These are phyloP conservation scores for Miichthys miiuy DNA, from an alignment of 2,797 vertebrate genomes.

Conservation along the genomic window DNA sequence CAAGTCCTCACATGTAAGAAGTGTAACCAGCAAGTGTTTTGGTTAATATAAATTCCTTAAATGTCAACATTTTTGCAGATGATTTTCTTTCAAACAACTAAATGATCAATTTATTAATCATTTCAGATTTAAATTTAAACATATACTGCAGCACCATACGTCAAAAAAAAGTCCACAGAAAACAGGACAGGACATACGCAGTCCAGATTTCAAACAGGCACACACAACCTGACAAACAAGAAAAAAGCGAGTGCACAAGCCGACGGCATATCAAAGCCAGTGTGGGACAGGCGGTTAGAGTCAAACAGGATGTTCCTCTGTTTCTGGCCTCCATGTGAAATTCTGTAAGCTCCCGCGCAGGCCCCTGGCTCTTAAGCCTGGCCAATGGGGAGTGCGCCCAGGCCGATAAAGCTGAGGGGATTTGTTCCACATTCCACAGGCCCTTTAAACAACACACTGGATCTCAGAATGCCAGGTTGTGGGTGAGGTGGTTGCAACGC, in stretches of 20 bases:
- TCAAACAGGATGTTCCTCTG: constrained; percentile 86
- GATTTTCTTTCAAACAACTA: background rate
- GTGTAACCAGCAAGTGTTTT: background rate
- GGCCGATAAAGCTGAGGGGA: constrained; percentile 84
- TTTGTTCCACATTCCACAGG: constrained; percentile 88
- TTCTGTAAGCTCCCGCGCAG: constrained; percentile 82
- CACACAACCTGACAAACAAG: constrained; percentile 62
- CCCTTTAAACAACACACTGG: constrained; percentile 83
- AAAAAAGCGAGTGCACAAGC: constrained; percentile 55
- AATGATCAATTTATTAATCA: background rate
- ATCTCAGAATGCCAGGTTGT: constrained; percentile 74
- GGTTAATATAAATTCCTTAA: background rate
- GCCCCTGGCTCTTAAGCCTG: constrained; percentile 74
- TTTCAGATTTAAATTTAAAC: background rate
- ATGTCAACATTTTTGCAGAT: background rate
- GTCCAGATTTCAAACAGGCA: constrained; percentile 16
- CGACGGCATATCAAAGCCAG: constrained; percentile 76
- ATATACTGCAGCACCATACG: constrained; percentile 10
- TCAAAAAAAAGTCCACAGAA: background rate
- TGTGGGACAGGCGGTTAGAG: constrained; percentile 74
- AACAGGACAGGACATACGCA: constrained; percentile 36
- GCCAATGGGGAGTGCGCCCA: constrained; percentile 76
- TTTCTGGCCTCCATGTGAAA: constrained; percentile 85
- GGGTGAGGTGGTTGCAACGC: constrained; percentile 63
- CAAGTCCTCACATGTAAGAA: background rate